Conservation (phyloP, 2,113 vertebrate species). For the Chlorodrepanis virens region DNA sequence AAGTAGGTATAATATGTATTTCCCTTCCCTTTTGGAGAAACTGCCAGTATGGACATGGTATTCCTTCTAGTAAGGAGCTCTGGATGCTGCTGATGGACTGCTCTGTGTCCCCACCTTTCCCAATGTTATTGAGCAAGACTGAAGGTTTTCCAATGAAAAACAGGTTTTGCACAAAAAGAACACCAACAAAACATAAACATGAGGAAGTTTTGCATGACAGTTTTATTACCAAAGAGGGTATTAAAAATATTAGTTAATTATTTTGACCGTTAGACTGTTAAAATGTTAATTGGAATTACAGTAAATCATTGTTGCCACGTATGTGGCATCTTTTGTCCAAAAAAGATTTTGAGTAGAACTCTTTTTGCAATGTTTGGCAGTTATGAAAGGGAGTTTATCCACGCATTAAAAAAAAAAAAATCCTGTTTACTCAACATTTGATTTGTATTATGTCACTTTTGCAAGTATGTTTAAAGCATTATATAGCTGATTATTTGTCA, state of each 20-base stretch:
- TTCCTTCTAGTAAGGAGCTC: background rate
- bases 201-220: background rate
- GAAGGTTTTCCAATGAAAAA: background rate
- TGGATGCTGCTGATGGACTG: background rate
- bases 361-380: background rate
- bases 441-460: background rate
- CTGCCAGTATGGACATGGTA: rapidly evolving
- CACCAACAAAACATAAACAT: background rate
- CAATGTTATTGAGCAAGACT: background rate
- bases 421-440: background rate
- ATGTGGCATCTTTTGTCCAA: background rate
- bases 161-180: background rate
- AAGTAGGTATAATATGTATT: background rate
- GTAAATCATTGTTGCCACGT: background rate
- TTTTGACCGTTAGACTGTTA: background rate
- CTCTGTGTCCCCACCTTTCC: background rate
- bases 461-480: background rate
- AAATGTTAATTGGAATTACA: background rate
- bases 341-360: background rate
- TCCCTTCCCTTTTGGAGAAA: background rate
- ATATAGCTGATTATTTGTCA: background rate
- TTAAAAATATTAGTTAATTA: background rate
- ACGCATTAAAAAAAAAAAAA: background rate
- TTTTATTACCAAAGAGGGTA: background rate
- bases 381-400: background rate